phyloP scores from a whole-genome alignment of 2,888 invertebrate genomes.

The Patella caerulea region DNA sequence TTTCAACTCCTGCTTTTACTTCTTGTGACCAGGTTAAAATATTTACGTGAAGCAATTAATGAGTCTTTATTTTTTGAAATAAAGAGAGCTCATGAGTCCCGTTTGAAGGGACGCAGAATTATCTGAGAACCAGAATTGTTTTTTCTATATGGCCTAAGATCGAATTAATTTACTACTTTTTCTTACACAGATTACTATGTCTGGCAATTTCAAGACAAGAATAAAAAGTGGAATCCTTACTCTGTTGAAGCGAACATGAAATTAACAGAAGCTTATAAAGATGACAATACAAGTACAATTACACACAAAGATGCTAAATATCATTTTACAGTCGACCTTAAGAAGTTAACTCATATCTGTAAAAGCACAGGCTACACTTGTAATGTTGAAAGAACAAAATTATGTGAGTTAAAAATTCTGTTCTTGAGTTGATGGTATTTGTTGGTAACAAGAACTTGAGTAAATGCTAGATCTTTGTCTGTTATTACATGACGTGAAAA shows the following conservation, averaged over 20 bases:
- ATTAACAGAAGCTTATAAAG: conserved; percentile 47
- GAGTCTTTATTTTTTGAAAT: too few relatives aligned
- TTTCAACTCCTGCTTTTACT: too few relatives aligned
- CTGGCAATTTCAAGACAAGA: conserved; percentile 67
- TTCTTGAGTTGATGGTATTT: not conserved
- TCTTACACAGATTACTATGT: conserved; percentile 52
- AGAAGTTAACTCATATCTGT: not conserved
- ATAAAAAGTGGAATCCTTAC: conserved; percentile 57
- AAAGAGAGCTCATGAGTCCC: too few relatives aligned
- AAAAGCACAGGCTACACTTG: not conserved
- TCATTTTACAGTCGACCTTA: too few relatives aligned
- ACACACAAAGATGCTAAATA: too few relatives aligned
- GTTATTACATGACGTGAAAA: too few relatives aligned
- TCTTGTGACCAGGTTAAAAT: too few relatives aligned
- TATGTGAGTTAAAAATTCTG: not conserved
- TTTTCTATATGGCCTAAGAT: too few relatives aligned
- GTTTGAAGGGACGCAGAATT: too few relatives aligned
- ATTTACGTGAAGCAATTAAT: too few relatives aligned
- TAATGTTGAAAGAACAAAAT: not conserved
- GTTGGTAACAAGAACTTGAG: not conserved
- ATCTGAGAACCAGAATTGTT: too few relatives aligned
- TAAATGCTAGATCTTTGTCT: not conserved
- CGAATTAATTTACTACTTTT: too few relatives aligned
- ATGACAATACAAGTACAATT: conserved; percentile 32
- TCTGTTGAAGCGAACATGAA: conserved; percentile 35